Conservation (phyloP, 2,797 vertebrate species). For the Taenioides sp. region DNA sequence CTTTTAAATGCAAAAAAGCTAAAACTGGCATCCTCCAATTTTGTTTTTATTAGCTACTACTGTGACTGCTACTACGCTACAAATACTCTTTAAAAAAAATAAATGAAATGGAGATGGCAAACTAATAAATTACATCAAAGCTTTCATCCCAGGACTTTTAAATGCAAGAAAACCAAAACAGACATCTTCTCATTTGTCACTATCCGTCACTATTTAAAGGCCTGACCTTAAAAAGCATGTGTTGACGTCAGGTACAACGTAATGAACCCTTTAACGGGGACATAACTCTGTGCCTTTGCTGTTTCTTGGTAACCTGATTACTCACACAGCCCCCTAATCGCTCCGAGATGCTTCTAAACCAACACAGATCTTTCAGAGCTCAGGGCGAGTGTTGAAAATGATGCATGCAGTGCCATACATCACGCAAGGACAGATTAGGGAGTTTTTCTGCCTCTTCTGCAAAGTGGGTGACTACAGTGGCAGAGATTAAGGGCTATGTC, state of each 20-base stretch:
- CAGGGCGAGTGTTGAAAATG: constrained; percentile 17
- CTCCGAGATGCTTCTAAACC: constrained; percentile 6
- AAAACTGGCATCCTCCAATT: too few relatives aligned
- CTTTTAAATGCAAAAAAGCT: too few relatives aligned
- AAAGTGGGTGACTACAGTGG: constrained; percentile 32
- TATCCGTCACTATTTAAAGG: neutral
- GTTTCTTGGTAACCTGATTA: constrained; percentile 8
- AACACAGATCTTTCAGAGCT: constrained; percentile 16
- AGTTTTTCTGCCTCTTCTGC: constrained; percentile 35
- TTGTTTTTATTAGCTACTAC: too few relatives aligned
- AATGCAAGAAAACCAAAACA: neutral
- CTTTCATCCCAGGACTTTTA: too few relatives aligned
- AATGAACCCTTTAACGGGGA: neutral
- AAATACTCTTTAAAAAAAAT: too few relatives aligned
- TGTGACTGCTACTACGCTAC: too few relatives aligned
- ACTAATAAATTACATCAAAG: too few relatives aligned
- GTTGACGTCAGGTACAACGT: neutral
- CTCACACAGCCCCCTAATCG: neutral
- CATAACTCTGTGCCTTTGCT: constrained; percentile 3
- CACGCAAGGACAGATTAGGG: constrained; percentile 39
- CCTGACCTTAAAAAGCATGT: neutral
- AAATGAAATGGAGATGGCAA: too few relatives aligned
- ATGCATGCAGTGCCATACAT: constrained; percentile 32
- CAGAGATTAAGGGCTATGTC: constrained; percentile 39
- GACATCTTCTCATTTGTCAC: neutral